Conservation (phyloP, 2,113 vertebrate genomes). For the Vulpes lagopus region DNA sequence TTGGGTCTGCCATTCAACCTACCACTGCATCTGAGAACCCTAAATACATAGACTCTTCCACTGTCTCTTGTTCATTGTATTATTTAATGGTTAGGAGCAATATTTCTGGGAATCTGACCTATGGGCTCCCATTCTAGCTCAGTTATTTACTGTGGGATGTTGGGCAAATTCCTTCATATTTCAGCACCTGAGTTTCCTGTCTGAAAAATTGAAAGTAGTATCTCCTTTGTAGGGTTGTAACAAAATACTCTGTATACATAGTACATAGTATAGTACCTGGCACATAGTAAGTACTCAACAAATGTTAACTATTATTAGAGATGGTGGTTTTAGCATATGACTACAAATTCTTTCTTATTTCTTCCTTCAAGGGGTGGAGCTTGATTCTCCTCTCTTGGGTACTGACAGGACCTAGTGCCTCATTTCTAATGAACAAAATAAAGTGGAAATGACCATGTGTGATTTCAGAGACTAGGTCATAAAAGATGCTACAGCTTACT, state of each 20-base stretch:
- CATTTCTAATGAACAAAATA: background rate
- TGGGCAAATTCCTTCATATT: background rate
- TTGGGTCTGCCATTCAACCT: background rate
- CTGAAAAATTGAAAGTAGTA: background rate
- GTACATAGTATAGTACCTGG: background rate
- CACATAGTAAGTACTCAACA: background rate
- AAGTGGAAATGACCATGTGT: background rate
- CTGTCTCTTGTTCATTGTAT: background rate
- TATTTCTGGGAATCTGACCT: background rate
- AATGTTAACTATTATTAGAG: background rate
- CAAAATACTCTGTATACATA: constrained; percentile 6
- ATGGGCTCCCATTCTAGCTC: background rate
- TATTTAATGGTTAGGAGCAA: background rate
- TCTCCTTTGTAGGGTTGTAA: background rate
- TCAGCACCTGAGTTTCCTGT: background rate
- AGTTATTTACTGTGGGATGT: background rate
- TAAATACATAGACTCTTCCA: background rate
- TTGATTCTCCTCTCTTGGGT: background rate
- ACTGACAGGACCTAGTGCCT: background rate
- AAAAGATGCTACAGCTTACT: background rate
- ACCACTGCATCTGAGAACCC: background rate
- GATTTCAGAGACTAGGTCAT: background rate
- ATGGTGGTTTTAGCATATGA: background rate
- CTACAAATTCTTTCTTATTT: background rate
- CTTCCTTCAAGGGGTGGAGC: background rate